phyloP scores from a whole-genome alignment of 2,797 vertebrate genomes.

The Enteromius paludinosus region DNA sequence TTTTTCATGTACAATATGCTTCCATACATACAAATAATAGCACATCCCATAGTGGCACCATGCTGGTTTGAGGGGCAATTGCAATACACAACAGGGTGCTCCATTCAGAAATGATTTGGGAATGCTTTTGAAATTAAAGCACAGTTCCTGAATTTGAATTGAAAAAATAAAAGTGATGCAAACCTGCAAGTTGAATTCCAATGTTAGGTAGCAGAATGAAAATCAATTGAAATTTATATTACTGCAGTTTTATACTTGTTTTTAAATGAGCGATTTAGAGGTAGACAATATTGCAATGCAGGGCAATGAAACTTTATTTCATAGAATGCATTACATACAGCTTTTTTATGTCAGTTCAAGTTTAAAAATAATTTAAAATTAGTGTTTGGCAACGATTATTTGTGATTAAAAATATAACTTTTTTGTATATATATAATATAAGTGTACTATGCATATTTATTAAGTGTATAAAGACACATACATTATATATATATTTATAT shows the following conservation, averaged over 20 bases:
- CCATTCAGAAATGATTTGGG: neutral
- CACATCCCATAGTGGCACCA: neutral
- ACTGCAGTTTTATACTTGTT: neutral
- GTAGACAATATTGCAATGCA: neutral
- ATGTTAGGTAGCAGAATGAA: neutral
- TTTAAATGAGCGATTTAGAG: neutral
- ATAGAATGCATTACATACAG: neutral
- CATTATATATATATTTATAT: too few relatives aligned
- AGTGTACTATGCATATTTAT: too few relatives aligned
- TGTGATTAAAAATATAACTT: too few relatives aligned
- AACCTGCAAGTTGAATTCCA: neutral
- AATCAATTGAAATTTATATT: neutral
- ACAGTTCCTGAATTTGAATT: neutral
- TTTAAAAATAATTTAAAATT: neutral
- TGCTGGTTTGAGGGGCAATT: neutral
- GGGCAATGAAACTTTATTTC: neutral
- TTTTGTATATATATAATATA: too few relatives aligned
- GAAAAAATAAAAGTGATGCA: neutral
- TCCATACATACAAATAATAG: constrained; percentile 19
- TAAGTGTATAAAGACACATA: too few relatives aligned
- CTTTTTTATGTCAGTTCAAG: neutral
- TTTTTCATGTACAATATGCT: constrained; percentile 28
- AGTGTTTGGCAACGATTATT: too few relatives aligned
- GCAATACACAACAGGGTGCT: neutral
- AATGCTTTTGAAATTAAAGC: neutral